A percentile compares a stretch with the other conserved stretches of the same genome.
These are phyloP conservation scores for Acridotheres tristis DNA, from an alignment of 2,797 vertebrate genomes.

Conservation along the genomic window DNA sequence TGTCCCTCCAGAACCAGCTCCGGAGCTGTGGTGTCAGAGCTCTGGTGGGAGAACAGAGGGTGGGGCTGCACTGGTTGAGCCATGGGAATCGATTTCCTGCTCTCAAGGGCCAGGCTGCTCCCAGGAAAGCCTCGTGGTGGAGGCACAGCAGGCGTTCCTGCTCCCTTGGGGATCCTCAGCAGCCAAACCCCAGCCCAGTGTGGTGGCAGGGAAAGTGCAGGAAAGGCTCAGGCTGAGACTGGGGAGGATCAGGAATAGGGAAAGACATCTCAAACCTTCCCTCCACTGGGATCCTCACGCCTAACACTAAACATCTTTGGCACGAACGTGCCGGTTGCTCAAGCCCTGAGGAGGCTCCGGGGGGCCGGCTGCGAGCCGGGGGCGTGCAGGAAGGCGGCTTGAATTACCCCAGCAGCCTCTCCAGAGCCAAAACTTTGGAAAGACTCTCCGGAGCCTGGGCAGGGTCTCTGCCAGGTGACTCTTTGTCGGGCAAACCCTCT, in stretches of 20 bases:
- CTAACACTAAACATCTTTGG: neutral
- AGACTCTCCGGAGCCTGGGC: neutral
- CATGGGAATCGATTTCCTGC: neutral
- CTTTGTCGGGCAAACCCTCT: accelerated
- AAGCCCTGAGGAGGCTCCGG: neutral
- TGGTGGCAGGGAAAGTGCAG: accelerated
- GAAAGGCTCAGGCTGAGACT: neutral
- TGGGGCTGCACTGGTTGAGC: neutral
- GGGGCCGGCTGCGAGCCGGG: neutral
- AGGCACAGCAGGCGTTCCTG: accelerated
- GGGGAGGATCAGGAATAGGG: neutral
- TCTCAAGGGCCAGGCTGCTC: neutral
- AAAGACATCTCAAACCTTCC: neutral
- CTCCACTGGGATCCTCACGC: neutral
- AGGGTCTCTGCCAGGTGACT: neutral
- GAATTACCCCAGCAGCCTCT: neutral
- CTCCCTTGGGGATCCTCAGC: neutral
- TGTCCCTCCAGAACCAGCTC: accelerated
- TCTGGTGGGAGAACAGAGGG: neutral
- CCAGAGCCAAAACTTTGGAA: neutral
- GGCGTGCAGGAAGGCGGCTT: neutral
- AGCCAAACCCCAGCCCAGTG: neutral
- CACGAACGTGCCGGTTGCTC: neutral
- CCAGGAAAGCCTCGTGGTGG: neutral
- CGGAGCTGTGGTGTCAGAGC: accelerated